Conservation (phyloP, 37 sponge, comb jelly and placozoan genomes). For the Ephydatia muelleri region DNA sequence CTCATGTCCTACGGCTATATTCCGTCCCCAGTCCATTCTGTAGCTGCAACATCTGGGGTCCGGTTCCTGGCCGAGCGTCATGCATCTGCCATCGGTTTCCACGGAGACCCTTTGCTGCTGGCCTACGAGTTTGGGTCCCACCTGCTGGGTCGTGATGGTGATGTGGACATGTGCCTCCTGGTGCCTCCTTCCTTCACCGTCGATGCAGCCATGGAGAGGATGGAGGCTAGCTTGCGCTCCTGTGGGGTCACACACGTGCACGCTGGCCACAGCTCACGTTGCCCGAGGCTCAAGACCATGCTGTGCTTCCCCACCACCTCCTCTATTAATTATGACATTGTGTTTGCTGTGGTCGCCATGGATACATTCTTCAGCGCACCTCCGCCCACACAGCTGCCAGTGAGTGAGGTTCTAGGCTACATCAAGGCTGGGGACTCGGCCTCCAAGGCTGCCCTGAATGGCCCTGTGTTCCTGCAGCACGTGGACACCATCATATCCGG, state of each 20-base stretch:
- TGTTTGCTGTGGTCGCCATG: conserved; percentile 51
- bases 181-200: conserved; percentile 50
- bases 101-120: conserved; percentile 58
- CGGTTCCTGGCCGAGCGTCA: conserved; percentile 62
- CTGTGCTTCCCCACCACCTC: conserved; percentile 41
- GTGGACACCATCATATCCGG: conserved; percentile 20
- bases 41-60: conserved; percentile 61
- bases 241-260: conserved; percentile 70
- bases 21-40: conserved; percentile 26
- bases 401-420: neutral
- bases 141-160: conserved; percentile 64
- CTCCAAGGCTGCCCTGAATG: conserved; percentile 73
- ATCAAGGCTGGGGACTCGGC: conserved; percentile 40
- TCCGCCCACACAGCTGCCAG: neutral
- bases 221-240: conserved; percentile 34
- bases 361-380: conserved; percentile 16
- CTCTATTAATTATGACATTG: conserved; percentile 69
- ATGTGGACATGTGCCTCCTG: conserved; percentile 81
- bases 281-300: conserved; percentile 74
- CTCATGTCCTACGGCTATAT: conserved; percentile 47
- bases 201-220: conserved; percentile 51
- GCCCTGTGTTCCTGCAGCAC: conserved; percentile 61
- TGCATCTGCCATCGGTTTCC: conserved; percentile 35
- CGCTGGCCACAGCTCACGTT: conserved; percentile 68
- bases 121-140: conserved; percentile 73